These are phyloP conservation scores for Hylaeus anthracinus DNA, from an alignment of 1,140 invertebrate genomes.

Conservation along the genomic window DNA sequence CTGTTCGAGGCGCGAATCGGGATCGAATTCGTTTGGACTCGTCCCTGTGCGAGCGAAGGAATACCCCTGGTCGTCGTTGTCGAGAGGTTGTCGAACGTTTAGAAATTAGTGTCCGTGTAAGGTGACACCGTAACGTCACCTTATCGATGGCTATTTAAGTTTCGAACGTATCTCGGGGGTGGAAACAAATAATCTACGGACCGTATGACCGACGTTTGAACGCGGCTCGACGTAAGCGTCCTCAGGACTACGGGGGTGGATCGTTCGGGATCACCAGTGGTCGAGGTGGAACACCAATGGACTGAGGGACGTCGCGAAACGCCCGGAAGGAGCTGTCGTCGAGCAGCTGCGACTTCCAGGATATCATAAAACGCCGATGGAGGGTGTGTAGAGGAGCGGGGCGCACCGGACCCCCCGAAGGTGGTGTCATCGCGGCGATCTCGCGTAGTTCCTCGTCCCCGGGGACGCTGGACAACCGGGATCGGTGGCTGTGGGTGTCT, in stretches of 20 bases:
- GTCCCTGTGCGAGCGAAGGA: not conserved
- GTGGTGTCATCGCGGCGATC: conserved; percentile 31
- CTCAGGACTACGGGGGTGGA: not conserved
- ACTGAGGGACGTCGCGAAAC: conserved; percentile 4
- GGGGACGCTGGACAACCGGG: conserved; percentile 21
- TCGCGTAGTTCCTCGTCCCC: conserved; percentile 26
- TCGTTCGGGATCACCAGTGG: conserved; percentile 1
- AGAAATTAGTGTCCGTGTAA: not conserved
- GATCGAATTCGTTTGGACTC: conserved; percentile 14
- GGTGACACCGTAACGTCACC: not conserved
- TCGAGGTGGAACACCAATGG: not conserved
- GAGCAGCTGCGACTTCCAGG: conserved; percentile 66
- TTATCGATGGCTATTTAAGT: too few relatives aligned
- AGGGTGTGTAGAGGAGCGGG: conserved; percentile 31
- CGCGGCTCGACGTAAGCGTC: not conserved
- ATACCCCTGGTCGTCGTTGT: conserved; percentile 12
- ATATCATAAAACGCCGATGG: conserved; percentile 47
- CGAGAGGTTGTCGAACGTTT: conserved; percentile 26
- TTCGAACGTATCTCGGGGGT: too few relatives aligned
- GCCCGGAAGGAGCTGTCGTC: conserved; percentile 40
- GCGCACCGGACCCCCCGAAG: conserved; percentile 38
- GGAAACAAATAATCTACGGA: not conserved
- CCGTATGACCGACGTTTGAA: conserved; percentile 18
- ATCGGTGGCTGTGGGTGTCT: conserved; percentile 18
- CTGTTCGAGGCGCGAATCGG: not conserved